A percentile compares a stretch with the other conserved stretches of the same genome.
phyloP scores from a whole-genome alignment of 1,140 invertebrate genomes.

The Drosophila bocki region DNA sequence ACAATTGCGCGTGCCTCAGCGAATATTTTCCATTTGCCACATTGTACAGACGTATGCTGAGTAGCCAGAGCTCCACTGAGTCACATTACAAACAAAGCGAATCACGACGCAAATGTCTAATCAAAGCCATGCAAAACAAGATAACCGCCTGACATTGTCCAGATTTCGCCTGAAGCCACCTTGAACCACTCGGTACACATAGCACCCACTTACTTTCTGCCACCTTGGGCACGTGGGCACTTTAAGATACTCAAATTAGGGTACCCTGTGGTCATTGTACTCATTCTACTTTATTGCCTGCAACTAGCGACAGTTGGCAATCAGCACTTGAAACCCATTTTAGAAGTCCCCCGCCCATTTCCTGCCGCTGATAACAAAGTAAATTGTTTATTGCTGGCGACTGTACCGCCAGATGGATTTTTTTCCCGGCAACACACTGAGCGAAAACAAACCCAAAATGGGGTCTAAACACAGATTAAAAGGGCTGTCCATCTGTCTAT shows the following conservation, averaged over 20 bases:
- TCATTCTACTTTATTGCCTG: conserved; percentile 16
- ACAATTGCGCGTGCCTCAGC: conserved; percentile 26
- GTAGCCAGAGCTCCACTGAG: conserved; percentile 19
- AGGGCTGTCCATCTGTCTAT: not conserved
- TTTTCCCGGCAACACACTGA: conserved; percentile 24
- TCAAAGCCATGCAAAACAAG: conserved; percentile 28
- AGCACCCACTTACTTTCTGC: too few species aligned
- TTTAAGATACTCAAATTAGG: conserved; percentile 3
- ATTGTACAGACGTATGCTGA: too few species aligned
- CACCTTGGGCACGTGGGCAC: conserved; percentile 18
- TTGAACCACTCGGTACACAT: not conserved
- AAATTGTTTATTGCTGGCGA: conserved; percentile 25
- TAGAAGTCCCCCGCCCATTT: conserved; percentile 23
- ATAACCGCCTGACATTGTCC: conserved; percentile 32
- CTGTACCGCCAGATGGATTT: conserved; percentile 12
- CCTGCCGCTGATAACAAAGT: conserved; percentile 35
- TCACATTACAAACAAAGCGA: conserved; percentile 59
- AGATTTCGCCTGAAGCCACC: conserved; percentile 1
- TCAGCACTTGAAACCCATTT: conserved; percentile 34
- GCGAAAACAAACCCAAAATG: not conserved
- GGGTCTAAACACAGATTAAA: not conserved
- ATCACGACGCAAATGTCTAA: conserved; percentile 43
- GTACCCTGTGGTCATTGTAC: not conserved
- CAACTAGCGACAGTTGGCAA: conserved; percentile 15
- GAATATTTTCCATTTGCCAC: conserved; percentile 9